Percentiles rank a stretch among this genome's conserved stretches.
Conservation (phyloP, 2,113 vertebrate genomes). For the Narcine bancroftii region DNA sequence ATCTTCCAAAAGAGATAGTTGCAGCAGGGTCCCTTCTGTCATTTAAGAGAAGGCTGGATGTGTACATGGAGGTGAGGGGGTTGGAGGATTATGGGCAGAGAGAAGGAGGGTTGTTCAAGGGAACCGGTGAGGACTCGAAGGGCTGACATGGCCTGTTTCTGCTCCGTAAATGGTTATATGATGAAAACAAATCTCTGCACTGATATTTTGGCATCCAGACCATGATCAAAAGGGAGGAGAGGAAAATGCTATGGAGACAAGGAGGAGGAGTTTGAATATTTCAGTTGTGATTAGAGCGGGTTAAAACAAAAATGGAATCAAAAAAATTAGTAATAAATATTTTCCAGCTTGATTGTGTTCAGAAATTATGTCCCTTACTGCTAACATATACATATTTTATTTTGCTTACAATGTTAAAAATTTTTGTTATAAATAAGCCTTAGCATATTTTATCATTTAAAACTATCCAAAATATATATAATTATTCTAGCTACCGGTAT, state of each 20-base stretch:
- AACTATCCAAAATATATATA: not conserved
- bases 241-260: not conserved
- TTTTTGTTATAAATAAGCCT: not conserved
- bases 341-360: not conserved
- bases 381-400: not conserved
- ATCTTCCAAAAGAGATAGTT: too few relatives aligned
- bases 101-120: too few relatives aligned
- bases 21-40: too few relatives aligned
- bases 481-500: not conserved
- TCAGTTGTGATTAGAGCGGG: not conserved
- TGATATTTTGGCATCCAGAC: not conserved
- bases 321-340: not conserved
- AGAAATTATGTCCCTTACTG: not conserved
- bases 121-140: too few relatives aligned
- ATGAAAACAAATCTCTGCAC: not conserved
- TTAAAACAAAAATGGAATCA: not conserved
- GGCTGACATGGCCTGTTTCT: too few relatives aligned
- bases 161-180: too few relatives aligned
- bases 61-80: too few relatives aligned
- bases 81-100: too few relatives aligned
- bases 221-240: not conserved
- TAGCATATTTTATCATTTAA: not conserved
- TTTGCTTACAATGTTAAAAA: not conserved
- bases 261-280: not conserved
- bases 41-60: too few relatives aligned